Percentiles rank a stretch among this genome's conserved stretches.
These are phyloP conservation scores for Choristoneura rosaceana DNA, from an alignment of 2,888 invertebrate genomes.

Conservation along the genomic window DNA sequence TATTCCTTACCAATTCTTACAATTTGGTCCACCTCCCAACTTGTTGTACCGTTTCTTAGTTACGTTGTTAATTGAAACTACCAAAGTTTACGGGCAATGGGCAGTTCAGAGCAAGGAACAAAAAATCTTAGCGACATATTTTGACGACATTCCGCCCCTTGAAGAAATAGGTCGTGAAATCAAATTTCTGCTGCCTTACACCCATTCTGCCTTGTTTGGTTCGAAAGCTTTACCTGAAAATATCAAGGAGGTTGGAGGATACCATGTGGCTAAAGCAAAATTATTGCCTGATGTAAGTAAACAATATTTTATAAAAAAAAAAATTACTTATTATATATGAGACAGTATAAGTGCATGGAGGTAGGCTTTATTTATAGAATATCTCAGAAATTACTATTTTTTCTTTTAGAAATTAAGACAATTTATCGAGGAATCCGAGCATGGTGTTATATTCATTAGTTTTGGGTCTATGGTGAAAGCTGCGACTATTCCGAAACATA, in stretches of 20 bases:
- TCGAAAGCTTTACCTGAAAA: constrained; percentile 83
- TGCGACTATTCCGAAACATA: constrained; percentile 84
- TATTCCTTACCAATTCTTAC: background rate
- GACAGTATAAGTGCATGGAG: too few species aligned
- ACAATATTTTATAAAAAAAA: background rate
- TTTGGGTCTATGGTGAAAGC: constrained; percentile 88
- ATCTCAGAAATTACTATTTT: too few species aligned
- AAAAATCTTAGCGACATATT: constrained; percentile 49
- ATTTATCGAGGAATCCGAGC: constrained; percentile 86
- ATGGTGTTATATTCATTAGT: constrained; percentile 89
- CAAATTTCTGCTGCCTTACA: constrained; percentile 85
- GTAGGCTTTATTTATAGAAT: too few species aligned
- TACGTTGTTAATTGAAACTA: background rate
- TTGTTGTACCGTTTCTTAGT: background rate
- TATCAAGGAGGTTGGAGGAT: constrained; percentile 87
- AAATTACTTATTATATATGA: too few species aligned
- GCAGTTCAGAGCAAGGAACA: constrained; percentile 46
- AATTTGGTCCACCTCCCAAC: background rate
- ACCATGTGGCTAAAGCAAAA: constrained; percentile 78
- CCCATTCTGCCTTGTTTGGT: constrained; percentile 86
- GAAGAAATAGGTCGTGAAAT: constrained; percentile 61
- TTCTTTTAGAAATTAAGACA: constrained; percentile 78
- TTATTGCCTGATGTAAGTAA: constrained; percentile 76
- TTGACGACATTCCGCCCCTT: constrained; percentile 54
- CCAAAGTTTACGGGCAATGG: background rate